Conservation (phyloP, 1,140 invertebrate species). For the Drosophila punjabiensis region DNA sequence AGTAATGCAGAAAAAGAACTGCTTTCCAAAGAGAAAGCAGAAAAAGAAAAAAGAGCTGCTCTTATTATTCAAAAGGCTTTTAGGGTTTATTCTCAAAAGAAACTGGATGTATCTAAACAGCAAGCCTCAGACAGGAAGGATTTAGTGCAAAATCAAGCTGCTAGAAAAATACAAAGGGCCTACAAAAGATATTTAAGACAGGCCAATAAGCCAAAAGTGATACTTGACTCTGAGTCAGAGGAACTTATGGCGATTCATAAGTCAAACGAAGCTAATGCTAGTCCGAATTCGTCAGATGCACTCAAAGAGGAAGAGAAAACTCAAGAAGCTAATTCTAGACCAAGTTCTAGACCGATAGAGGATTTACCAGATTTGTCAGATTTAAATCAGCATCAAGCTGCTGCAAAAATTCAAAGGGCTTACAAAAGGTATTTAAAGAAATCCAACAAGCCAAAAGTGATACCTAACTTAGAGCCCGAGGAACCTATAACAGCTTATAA, state of each 20-base stretch:
- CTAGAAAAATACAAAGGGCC: slow-evolving; percentile 27
- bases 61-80: slow-evolving; percentile 38
- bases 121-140: not conserved
- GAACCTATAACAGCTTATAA: not conserved
- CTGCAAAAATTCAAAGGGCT: slow-evolving; percentile 23
- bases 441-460: not conserved
- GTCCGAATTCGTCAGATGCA: not conserved
- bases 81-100: slow-evolving; percentile 11
- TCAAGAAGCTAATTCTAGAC: no score
- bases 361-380: not conserved
- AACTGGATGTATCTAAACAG: not conserved
- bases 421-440: slow-evolving; percentile 31
- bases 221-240: not conserved
- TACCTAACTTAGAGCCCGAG: not conserved
- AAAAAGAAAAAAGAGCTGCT: slow-evolving; percentile 11
- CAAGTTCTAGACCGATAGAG: not conserved
- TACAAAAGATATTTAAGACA: slow-evolving; percentile 24
- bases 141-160: slow-evolving; percentile 5
- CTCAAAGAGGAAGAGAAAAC: not conserved
- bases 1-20: not conserved
- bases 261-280: not conserved
- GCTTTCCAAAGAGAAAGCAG: not conserved
- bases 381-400: slow-evolving; percentile 4
- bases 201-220: not conserved
- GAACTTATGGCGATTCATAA: not conserved